These are phyloP conservation scores for Leptinotarsa peninsularis DNA, from an alignment of 2,888 invertebrate species.

Conservation along the genomic window DNA sequence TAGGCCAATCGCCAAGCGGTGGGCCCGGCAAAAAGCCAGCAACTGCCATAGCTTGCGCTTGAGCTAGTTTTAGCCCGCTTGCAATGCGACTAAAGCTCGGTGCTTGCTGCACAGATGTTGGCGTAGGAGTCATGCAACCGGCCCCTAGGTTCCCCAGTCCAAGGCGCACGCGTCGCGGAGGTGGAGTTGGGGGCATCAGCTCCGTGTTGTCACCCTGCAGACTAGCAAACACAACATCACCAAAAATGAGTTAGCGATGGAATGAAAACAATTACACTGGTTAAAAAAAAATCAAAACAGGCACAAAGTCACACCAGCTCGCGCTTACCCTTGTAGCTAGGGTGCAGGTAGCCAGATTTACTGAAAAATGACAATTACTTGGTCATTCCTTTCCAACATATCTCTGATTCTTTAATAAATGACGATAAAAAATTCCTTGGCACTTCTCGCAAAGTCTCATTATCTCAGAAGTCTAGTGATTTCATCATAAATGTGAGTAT, in stretches of 20 bases:
- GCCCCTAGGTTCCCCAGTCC: constrained; percentile 58
- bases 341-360: constrained; percentile 71
- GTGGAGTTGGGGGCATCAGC: constrained; percentile 73
- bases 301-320: constrained; percentile 60
- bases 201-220: constrained; percentile 73
- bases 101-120: constrained; percentile 53
- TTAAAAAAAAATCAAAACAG: constrained; percentile 58
- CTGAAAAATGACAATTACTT: constrained; percentile 60
- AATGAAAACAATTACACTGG: constrained; percentile 49
- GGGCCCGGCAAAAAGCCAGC: constrained; percentile 74
- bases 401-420: not conserved
- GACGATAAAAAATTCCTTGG: constrained; percentile 5
- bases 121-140: constrained; percentile 56
- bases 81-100: constrained; percentile 72
- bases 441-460: constrained; percentile 33
- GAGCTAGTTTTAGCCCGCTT: constrained; percentile 77
- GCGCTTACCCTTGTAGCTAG: constrained; percentile 73
- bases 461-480: constrained; percentile 35
- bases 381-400: constrained; percentile 19
- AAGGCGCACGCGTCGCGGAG: constrained; percentile 68
- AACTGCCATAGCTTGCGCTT: constrained; percentile 79
- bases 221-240: constrained; percentile 64
- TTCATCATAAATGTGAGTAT: not conserved
- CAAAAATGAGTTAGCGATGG: constrained; percentile 59
- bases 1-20: constrained; percentile 53